Base-by-base conservation (phyloP, 2,797 vertebrate species). In the Chiroxiphia lanceolata region DNA sequence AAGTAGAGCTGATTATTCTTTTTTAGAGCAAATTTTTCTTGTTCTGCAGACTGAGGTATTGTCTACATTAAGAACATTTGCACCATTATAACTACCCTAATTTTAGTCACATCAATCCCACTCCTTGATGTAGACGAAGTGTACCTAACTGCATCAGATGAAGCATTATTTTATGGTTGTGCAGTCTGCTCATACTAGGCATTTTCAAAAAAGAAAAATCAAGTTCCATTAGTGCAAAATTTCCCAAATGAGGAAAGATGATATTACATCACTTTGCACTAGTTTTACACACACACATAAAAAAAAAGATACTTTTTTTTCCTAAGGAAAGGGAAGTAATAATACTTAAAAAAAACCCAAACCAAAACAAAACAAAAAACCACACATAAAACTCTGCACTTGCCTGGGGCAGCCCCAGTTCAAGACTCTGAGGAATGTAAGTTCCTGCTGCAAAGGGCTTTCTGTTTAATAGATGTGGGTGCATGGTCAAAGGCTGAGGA, bases 21-120 rank as follows among this genome's bases (percentile, higher is more conserved):
- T 94, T 91, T 91, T 63, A 87, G 83, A 94, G 91, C 47, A 76
- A 40, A 7, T 94, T 94, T 96, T 95, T 89, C 74, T 82, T 90
- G 56, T 70, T 91, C 83, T 93, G 31, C 56, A 94, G 86, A 89
- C 94, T 89, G 87, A 95, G 75, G 64, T 74, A 87, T 95, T 92
- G 86, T 94, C 95, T 95, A 80, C 83, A 71, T 90, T 87, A 95
- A 90, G 93, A 96, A 83, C 93, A 94, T 93, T 95, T 90, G 64
- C 86, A 93, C 80, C 83, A 57, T 90, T 95, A 76, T 93, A 93
- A 87, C 91, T 60, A 81, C 63, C 45, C 80, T 94, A 95, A 95
- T 94, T 96, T 94, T 96, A 96, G 93, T 89, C 86, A 94, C 88
- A 84, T 96, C 90, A 93, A 77, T 96, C 90, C 64, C 64, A 87